phyloP scores from a whole-genome alignment of 23 tunicate species.

The Pegea sp. region DNA sequence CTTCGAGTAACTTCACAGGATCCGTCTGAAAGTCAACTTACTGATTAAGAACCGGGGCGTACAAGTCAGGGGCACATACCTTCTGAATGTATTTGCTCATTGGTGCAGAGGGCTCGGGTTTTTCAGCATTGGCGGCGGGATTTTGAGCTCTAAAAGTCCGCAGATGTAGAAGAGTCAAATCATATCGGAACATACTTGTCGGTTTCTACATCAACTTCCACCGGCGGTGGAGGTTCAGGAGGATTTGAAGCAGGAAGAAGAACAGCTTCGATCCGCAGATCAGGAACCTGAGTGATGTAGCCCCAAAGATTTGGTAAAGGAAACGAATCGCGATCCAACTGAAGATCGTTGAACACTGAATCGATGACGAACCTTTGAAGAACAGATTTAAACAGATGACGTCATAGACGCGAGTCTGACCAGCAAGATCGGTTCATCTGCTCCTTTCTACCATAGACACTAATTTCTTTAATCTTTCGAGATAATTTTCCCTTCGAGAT shows the following conservation, averaged over 20 bases:
- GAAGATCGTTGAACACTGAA: conserved; percentile 21
- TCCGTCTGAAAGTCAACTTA: too few species aligned
- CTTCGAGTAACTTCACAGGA: too few species aligned
- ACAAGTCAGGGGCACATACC: too few species aligned
- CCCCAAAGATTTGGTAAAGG: conserved; percentile 64
- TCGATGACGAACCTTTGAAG: conserved; percentile 71
- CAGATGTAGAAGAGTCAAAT: too few species aligned
- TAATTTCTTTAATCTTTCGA: conserved; percentile 57
- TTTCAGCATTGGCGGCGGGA: neutral
- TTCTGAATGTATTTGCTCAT: too few species aligned
- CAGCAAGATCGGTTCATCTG: conserved; percentile 54
- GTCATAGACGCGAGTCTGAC: conserved; percentile 7
- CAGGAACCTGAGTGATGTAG: conserved; percentile 45
- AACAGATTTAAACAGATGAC: neutral
- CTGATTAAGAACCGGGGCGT: too few species aligned
- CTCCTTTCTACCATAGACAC: conserved; percentile 42
- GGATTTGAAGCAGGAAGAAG: neutral
- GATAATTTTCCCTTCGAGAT: conserved; percentile 45
- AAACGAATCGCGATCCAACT: conserved; percentile 8
- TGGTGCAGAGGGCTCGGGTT: neutral
- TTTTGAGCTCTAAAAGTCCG: too few species aligned
- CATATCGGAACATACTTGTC: too few species aligned
- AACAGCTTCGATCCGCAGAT: conserved; percentile 2
- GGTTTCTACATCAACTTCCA: too few species aligned
- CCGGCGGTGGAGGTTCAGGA: neutral